Conservation (phyloP, 2,888 invertebrate species). For the Sclerodermus sp. region DNA sequence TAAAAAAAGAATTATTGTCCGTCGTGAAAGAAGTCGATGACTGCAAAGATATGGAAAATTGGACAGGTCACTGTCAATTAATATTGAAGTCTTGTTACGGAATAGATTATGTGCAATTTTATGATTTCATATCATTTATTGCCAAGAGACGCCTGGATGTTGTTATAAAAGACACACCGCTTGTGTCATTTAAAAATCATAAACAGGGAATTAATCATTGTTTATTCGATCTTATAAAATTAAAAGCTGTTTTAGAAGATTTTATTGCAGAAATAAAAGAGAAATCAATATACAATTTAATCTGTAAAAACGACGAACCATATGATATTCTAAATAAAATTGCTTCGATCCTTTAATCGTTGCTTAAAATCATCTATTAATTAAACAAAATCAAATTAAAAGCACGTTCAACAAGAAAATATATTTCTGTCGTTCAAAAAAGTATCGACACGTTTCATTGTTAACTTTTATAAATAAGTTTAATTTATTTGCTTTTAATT, state of each 20-base stretch:
- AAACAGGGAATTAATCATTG: constrained; percentile 58
- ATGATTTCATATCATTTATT: constrained; percentile 68
- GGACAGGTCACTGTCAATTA: constrained; percentile 77
- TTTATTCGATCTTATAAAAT: constrained; percentile 58
- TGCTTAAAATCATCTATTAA: not conserved
- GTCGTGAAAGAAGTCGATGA: constrained; percentile 82
- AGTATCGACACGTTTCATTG: not conserved
- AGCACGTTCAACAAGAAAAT: not conserved
- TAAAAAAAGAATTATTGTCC: constrained; percentile 66
- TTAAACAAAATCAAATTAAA: not conserved
- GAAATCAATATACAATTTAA: constrained; percentile 34
- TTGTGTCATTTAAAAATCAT: constrained; percentile 55
- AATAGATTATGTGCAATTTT: constrained; percentile 73
- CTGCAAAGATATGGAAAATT: constrained; percentile 73
- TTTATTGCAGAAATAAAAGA: constrained; percentile 50
- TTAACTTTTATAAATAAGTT: constrained; percentile 16
- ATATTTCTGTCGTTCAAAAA: not conserved
- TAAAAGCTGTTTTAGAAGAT: constrained; percentile 56
- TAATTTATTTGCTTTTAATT: constrained; percentile 12
- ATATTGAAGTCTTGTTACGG: constrained; percentile 78
- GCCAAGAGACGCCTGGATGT: constrained; percentile 63
- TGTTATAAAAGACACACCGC: constrained; percentile 46
- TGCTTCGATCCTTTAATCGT: constrained; percentile 10
- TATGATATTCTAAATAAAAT: constrained; percentile 29
- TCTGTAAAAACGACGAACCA: constrained; percentile 31